Evolutionary conservation across 2,797 vertebrate genomes (phyloP), one percentile per base, ranked within the genome.

Genomic region (Tenualosa thibaudeaui): DNA sequence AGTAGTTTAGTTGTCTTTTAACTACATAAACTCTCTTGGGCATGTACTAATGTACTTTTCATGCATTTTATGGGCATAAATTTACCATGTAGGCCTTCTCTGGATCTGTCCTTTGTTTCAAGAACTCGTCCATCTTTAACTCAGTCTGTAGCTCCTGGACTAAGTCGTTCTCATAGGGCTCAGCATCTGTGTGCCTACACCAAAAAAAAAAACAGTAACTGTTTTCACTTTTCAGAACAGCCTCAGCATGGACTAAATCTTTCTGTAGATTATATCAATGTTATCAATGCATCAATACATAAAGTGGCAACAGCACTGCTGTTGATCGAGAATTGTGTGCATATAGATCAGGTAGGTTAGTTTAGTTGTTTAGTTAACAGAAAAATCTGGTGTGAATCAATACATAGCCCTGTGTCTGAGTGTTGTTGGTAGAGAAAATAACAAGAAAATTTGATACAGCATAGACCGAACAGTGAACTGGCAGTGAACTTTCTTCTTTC

Each of bases 31-130:
- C 37, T 75, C 68, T 2, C 15, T 10, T 78, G 71, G 31, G 68
- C 68, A 75, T 8, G 37, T 3, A 40, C 17, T 8, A 1, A 43
- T 0, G 37, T 46, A 17, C 17, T 8, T 46, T 17, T 78, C 37
- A 78, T 22, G 37, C 17, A 78, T 46, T 78, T 43, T 46, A 78
- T 40, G 19, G 71, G 17, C 71, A 78, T 5, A 46, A 5, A 3
- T 78, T 90, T 93, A 99, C 98, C 97, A 97, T 96, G 91, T 97
- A 97, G 0, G 95, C 93, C 90, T 99, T 97, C 82, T 99, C 97
- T 87, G 96, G 95, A 78, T 94, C 91, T 89, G 96, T 94, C 90
- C 96, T 96, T 93, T 97, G 97, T 90, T 97, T 97, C 90, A 97
- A 94, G 84, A 97, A 96, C 60, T 98, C 97, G 82, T 97, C 97